Conservation (phyloP, 2,113 vertebrate genomes). For the Microtus montanus region DNA sequence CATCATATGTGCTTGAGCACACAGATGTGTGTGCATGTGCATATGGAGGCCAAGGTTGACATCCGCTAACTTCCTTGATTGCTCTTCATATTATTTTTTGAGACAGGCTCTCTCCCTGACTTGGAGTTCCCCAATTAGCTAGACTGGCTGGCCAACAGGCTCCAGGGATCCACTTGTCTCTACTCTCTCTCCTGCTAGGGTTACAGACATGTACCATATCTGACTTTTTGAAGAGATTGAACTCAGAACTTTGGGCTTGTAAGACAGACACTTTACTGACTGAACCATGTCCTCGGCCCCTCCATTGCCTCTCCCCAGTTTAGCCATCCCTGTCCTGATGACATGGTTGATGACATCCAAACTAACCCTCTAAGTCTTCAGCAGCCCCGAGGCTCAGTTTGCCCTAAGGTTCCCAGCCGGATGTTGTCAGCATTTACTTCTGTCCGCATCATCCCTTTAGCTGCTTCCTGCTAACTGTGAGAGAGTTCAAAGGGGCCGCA, state of each 20-base stretch:
- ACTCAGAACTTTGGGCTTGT: background rate
- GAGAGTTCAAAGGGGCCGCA: background rate
- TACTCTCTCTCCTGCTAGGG: background rate
- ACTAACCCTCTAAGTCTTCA: background rate
- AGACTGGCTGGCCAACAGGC: background rate
- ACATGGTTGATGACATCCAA: background rate
- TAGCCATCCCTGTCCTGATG: background rate
- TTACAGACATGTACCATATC: background rate
- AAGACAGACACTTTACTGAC: background rate
- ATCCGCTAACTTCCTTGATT: background rate
- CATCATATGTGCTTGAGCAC: background rate
- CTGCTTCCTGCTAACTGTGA: background rate
- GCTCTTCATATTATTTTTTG: background rate
- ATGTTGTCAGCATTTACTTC: constrained; percentile 44
- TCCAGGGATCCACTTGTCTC: background rate
- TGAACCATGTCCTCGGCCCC: background rate
- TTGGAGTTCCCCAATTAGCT: background rate
- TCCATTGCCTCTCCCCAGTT: background rate
- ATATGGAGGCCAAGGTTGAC: background rate
- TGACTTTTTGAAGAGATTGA: background rate
- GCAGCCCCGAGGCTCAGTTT: constrained; percentile 5
- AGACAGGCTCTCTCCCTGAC: background rate
- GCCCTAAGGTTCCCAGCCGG: background rate
- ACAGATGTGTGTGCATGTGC: no score
- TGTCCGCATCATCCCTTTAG: background rate